Base-by-base conservation (phyloP, 2,888 invertebrate genomes). In the Heliconius sara region DNA sequence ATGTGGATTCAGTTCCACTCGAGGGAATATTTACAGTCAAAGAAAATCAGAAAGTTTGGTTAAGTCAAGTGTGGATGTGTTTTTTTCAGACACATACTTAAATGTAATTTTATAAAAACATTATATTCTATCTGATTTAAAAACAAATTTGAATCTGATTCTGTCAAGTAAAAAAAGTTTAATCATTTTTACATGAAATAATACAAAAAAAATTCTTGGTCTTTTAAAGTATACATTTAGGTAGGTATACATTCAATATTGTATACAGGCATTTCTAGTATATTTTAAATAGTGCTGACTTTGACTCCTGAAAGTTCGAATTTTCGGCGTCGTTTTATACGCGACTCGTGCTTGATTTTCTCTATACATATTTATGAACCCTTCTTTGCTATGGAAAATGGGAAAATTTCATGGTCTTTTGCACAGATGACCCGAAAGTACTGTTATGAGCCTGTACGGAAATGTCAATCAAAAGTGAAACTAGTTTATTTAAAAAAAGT, bases 351-450 rank as follows among this genome's bases (percentile, higher is more conserved):
- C 95, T 92, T 94, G 94, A 93, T 95, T 94, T 92, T 87, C 88
- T 91, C 91, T 93, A 94, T 95, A 95, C 95, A 95, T 95, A 95
- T 95, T 95, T 95, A 95, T 95, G 94, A 94, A 88, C 89, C 88
- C 88, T 89, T 91, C 76, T 79, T 88, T 87, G 90, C 87, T 87
- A 89, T 87, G 86, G 86, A 87, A 86, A 88, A 89, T 88, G 90
- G 89, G 91, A 89, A 90, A 92, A 91, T 93, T 94, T 92, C 91
- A 93, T 92, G 89, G 90, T 84, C 89, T 89, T 87, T 91, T 90
- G 90, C 89, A 88, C 89, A 89, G 91, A 91, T 92, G 91, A 93
- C 92, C 92, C 89, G 86, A 81, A 79, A 77, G 77, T 71, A 76
- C 39, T 66, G n/a, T 68, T 16, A 34, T 30, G 39, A 25, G 57